Evolutionary conservation across 2,888 invertebrate species (phyloP), one percentile per base, ranked within the genome.

Genomic region (Leuctra nigra): DNA sequence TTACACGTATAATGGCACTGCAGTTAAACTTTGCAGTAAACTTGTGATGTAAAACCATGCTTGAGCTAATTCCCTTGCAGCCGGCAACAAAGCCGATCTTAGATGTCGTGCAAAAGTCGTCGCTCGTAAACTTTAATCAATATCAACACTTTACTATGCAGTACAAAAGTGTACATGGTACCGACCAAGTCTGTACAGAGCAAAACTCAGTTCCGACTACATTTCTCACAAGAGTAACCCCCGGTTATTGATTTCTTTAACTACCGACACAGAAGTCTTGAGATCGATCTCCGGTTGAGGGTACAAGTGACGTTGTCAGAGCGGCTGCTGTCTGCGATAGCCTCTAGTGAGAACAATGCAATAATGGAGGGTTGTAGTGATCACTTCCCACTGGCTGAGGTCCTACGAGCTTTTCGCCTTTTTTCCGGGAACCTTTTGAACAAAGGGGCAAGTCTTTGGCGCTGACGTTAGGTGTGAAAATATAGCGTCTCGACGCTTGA

Each of bases 341-440:
- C n/a, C n/a, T n/a, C n/a, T n/a, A n/a, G n/a, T 16, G 36, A 36
- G 39, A 39, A 39, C 39, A 39, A 39, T 39, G 39, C 39, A 39
- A 39, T 39, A 39, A 39, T 39, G 39, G 39, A 20, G 6, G 14
- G 20, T n/a, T n/a, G n/a, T n/a, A 39, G n/a, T n/a, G 39, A 39
- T 39, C 39, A 16, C n/a, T n/a, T n/a, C n/a, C n/a, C n/a, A n/a
- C n/a, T n/a, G n/a, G n/a, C n/a, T n/a, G n/a, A n/a, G 6, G 39
- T 7, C 39, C 29, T 7, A 11, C 39, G 6, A 20, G 39, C 39
- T 7, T 39, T 20, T n/a, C n/a, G 20, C 16, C 39, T 7, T 39
- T 39, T 39, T 20, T 39, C 16, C 2, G n/a, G 38, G 18, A 3
- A 16, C n/a, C n/a, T n/a, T n/a, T n/a, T n/a, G 39, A 39, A 39